phyloP scores from a whole-genome alignment of 2,888 invertebrate species.

The Hirtodrosophila duncani region DNA sequence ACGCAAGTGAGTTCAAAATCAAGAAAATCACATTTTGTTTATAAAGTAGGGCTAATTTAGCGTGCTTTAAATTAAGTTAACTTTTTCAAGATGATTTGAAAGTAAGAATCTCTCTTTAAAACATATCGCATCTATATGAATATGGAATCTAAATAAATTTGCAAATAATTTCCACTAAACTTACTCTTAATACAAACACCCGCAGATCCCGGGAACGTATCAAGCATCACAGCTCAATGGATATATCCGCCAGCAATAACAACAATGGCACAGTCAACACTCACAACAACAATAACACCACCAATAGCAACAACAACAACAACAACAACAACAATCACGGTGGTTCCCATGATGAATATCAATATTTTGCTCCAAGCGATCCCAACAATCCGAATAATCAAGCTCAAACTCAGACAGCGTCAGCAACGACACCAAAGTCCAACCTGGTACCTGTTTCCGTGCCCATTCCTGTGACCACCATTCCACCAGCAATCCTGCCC shows the following conservation, averaged over 20 bases:
- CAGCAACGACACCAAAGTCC: constrained; percentile 1
- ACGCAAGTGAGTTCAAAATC: constrained; percentile 66
- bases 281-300: constrained; percentile 18
- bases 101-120: too few species aligned
- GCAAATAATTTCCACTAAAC: not conserved
- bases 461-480: not conserved
- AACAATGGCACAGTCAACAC: constrained; percentile 8
- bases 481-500: constrained; percentile 15
- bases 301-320: constrained; percentile 29
- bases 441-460: not conserved
- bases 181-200: not conserved
- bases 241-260: not conserved
- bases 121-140: too few species aligned
- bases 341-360: constrained; percentile 67
- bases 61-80: too few species aligned
- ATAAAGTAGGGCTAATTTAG: too few species aligned
- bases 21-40: not conserved
- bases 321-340: constrained; percentile 47
- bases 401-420: constrained; percentile 1
- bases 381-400: constrained; percentile 75
- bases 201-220: constrained; percentile 72
- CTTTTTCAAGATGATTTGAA: too few species aligned
- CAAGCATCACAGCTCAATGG: constrained; percentile 37
- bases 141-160: not conserved
- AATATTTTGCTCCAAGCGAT: constrained; percentile 75